Base-by-base conservation (phyloP, 2,797 vertebrate genomes). In the Aselliscus stoliczkanus region DNA sequence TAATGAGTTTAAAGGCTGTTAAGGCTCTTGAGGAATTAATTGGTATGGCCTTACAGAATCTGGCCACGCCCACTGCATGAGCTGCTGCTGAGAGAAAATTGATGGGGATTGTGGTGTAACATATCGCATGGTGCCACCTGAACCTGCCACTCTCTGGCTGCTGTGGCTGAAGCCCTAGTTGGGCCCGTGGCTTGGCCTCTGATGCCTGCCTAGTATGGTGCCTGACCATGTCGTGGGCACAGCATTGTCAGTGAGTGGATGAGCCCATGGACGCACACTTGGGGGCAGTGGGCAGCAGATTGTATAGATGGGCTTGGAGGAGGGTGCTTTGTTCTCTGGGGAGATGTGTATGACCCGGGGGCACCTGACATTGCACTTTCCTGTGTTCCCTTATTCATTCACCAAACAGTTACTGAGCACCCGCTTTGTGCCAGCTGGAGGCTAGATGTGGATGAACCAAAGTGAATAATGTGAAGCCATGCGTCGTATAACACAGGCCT, bases 11-110 rank as follows among this genome's bases (percentile, higher is more conserved):
- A 82, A 90, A 96, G 87, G 50, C 94, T 34, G 17, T 92, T 96
- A 95, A 83, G 76, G 88, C 84, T 88, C 84, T 95, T 96, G 92
- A 87, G 95, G 96, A 97, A 98, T 92, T 96, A 50, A 96, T 95
- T 93, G 76, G 91, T 95, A 54, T 80, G 88, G 75, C 82, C 79
- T 88, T 77, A 34, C 50, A 90, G 85, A 65, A 37, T 54, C 86
- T 84, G 93, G 90, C 81, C 82, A 13, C 72, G 87, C 77, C 62
- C 76, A 37, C 64, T 62, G 87, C 4, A 39, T 93, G 89, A 95
- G 94, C 80, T 70, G 83, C 86, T 65, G 37, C 77, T 54, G 34
- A 91, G 64, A 94, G 60, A 94, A 88, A 93, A 85, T 65, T 56
- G 93, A 89, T n/a, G 54, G 81, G 29, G 37, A 54, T 84, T 88